Evolutionary conservation across 2,888 invertebrate species (phyloP).

Genomic region (Drosophila testacea): DNA sequence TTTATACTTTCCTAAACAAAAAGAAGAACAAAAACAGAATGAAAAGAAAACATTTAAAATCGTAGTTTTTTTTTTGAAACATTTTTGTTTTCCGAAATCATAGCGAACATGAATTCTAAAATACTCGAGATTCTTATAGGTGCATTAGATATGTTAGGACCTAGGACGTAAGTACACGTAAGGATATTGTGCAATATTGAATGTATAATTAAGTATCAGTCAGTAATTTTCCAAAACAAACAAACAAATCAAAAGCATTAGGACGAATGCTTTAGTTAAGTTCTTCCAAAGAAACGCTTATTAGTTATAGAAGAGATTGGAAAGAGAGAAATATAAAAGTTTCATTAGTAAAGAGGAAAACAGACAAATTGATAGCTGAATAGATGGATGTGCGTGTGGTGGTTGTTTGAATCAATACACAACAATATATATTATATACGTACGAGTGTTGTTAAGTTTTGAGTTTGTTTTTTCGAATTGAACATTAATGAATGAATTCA

Average conservation of each 20-base stretch:
- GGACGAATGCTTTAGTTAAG: constrained; percentile 67
- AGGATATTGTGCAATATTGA: constrained; percentile 23
- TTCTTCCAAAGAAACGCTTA: constrained; percentile 82
- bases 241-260: constrained; percentile 27
- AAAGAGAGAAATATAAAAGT: constrained; percentile 9
- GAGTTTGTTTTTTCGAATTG: constrained; percentile 32
- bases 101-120: constrained; percentile 37
- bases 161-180: constrained; percentile 22
- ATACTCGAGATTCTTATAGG: constrained; percentile 45
- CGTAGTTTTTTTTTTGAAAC: constrained; percentile 27
- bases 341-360: constrained; percentile 16
- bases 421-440: constrained; percentile 22
- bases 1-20: constrained; percentile 77
- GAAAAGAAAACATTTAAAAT: constrained; percentile 17
- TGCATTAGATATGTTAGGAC: constrained; percentile 35
- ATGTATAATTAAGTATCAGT: constrained; percentile 25
- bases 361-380: constrained; percentile 17
- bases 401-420: constrained; percentile 3
- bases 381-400: constrained; percentile 5
- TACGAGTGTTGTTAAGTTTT: constrained; percentile 41
- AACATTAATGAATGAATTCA: constrained; percentile 25
- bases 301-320: constrained; percentile 66
- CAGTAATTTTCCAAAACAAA: constrained; percentile 21
- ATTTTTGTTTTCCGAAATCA: constrained; percentile 26
- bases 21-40: background rate